Evolutionary conservation across 2,888 invertebrate species (phyloP).

Genomic region (Tenthredo notha): DNA sequence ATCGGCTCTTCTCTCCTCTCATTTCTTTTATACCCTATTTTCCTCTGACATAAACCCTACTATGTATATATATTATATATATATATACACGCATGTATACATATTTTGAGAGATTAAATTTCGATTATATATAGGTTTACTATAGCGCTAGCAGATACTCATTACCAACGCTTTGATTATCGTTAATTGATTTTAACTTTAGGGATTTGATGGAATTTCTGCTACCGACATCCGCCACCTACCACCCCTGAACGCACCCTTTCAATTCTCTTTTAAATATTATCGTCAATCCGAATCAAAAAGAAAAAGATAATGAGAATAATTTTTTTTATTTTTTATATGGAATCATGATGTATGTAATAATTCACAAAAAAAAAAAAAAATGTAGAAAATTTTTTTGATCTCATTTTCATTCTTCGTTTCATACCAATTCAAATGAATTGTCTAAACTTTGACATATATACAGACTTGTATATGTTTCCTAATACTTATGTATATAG

Average conservation of each 20-base stretch:
- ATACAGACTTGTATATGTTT: background rate
- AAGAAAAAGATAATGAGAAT: no score
- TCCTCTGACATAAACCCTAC: background rate
- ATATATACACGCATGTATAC: constrained; percentile 29
- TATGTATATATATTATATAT: constrained; percentile 57
- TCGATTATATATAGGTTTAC: constrained; percentile 64
- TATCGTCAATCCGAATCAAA: background rate
- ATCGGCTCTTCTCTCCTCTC: constrained; percentile 27
- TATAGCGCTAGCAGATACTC: constrained; percentile 52
- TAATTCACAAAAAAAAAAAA: no score
- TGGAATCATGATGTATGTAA: no score
- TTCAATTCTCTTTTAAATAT: background rate
- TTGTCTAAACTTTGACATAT: background rate
- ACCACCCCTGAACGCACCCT: background rate
- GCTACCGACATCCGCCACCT: constrained; percentile 23
- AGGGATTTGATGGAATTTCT: constrained; percentile 42
- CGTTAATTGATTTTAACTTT: constrained; percentile 65
- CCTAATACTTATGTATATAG: background rate
- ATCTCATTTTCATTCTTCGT: background rate
- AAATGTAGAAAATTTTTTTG: no score
- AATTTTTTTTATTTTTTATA: no score
- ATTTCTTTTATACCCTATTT: background rate
- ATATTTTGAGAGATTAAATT: constrained; percentile 67
- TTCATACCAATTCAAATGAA: background rate
- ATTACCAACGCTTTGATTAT: constrained; percentile 60